These are phyloP conservation scores for Dolichopus griseipennis DNA, from an alignment of 2,888 invertebrate genomes.

Conservation along the genomic window DNA sequence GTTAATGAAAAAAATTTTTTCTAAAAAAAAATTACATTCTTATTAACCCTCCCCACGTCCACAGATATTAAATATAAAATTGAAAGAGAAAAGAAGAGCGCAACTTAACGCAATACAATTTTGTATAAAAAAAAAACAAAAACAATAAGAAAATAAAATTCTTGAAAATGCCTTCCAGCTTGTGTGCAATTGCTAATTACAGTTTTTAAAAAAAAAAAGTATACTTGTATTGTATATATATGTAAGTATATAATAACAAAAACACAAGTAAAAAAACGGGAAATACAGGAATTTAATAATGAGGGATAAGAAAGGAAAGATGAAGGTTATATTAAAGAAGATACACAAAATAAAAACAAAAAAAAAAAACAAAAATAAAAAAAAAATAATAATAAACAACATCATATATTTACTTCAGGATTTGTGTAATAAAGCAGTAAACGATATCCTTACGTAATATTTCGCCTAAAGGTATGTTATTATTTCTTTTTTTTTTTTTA, in stretches of 20 bases:
- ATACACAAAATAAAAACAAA: no score
- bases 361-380: no score
- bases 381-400: no score
- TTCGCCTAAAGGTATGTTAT: neutral
- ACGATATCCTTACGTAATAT: constrained; percentile 1
- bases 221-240: no score
- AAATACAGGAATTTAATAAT: no score
- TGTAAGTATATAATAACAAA: no score
- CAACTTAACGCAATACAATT: no score
- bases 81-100: no score
- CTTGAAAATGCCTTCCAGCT: neutral
- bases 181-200: constrained; percentile 6
- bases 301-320: neutral
- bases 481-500: neutral
- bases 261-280: no score
- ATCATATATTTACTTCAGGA: neutral
- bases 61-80: no score
- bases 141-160: no score
- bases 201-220: neutral
- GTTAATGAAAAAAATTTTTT: no score
- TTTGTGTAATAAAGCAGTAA: constrained; percentile 6
- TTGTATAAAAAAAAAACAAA: neutral
- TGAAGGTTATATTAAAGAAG: neutral
- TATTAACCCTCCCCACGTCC: neutral
- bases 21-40: neutral